Evolutionary conservation across 2,113 vertebrate species (phyloP).

Genomic region (Bettongia penicillata): DNA sequence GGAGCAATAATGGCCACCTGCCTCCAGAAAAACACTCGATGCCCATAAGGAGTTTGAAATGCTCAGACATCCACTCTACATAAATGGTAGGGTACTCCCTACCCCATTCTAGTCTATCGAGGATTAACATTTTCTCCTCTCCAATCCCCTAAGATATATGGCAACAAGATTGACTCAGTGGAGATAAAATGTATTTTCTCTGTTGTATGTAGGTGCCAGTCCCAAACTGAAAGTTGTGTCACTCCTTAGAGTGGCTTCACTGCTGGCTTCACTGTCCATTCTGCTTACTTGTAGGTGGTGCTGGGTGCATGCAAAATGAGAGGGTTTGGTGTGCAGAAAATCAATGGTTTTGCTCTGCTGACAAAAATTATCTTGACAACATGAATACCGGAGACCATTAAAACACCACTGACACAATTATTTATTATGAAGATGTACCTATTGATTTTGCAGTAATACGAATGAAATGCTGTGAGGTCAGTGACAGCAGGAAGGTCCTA

Average conservation of each 20-base stretch:
- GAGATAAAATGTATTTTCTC: slow-evolving; percentile 62
- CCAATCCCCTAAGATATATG: background rate
- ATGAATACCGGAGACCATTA: slow-evolving; percentile 27
- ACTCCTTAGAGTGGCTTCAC: slow-evolving; percentile 55
- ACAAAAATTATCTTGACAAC: slow-evolving; percentile 58
- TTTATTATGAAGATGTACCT: slow-evolving; percentile 49
- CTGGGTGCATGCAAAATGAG: background rate
- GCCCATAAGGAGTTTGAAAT: background rate
- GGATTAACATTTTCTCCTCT: background rate
- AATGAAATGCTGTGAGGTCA: background rate
- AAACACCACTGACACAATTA: slow-evolving; percentile 61
- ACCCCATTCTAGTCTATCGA: slow-evolving; percentile 34
- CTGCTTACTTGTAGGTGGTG: slow-evolving; percentile 43
- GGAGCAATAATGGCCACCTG: background rate
- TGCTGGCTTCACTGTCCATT: slow-evolving; percentile 53
- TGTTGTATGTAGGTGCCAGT: slow-evolving; percentile 53
- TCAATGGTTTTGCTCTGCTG: slow-evolving; percentile 61
- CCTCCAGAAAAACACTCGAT: background rate
- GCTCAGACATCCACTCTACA: background rate
- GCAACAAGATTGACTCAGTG: slow-evolving; percentile 24
- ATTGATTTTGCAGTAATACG: slow-evolving; percentile 59
- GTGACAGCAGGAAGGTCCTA: background rate
- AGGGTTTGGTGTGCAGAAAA: slow-evolving; percentile 59
- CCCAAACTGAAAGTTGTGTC: slow-evolving; percentile 42
- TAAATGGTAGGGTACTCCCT: background rate